These are phyloP conservation scores for Eurytoma californica DNA, from an alignment of 2,888 invertebrate genomes.

Conservation along the genomic window DNA sequence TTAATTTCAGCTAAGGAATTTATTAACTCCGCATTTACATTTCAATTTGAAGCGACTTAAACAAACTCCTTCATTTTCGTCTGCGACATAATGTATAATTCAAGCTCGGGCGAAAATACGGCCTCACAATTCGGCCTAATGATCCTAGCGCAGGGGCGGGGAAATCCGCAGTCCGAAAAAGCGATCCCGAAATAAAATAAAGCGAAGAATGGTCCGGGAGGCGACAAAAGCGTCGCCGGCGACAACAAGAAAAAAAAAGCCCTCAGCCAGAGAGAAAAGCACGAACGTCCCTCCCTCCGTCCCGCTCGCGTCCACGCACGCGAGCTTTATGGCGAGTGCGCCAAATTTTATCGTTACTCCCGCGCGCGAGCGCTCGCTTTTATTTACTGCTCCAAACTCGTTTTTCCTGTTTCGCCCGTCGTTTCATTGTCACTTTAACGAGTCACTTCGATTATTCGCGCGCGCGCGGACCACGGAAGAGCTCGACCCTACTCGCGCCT, in stretches of 20 bases:
- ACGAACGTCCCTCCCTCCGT: neutral
- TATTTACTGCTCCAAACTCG: conserved; percentile 56
- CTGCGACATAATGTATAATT: neutral
- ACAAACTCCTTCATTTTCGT: too few relatives aligned
- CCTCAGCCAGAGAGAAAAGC: neutral
- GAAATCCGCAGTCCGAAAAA: neutral
- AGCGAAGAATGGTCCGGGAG: neutral
- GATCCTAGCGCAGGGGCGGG: neutral
- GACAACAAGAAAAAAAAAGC: neutral
- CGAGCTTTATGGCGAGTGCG: conserved; percentile 45
- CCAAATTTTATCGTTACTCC: conserved; percentile 53
- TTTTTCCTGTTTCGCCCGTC: conserved; percentile 58
- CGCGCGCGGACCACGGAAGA: conserved; percentile 31
- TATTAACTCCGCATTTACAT: too few relatives aligned
- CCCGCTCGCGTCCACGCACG: neutral
- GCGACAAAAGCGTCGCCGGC: conserved; percentile 25
- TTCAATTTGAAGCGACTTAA: too few relatives aligned
- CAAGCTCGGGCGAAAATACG: neutral
- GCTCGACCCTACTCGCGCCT: conserved; percentile 33
- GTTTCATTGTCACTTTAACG: conserved; percentile 53
- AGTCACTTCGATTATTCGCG: conserved; percentile 48
- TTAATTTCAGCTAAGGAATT: too few relatives aligned
- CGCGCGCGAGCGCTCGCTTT: conserved; percentile 36
- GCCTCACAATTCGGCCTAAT: too few relatives aligned
- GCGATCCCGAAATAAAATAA: neutral